Percentiles rank a stretch among this genome's conserved stretches.
phyloP scores from a whole-genome alignment of 2,797 vertebrate genomes.

The Enteromius argenteus region DNA sequence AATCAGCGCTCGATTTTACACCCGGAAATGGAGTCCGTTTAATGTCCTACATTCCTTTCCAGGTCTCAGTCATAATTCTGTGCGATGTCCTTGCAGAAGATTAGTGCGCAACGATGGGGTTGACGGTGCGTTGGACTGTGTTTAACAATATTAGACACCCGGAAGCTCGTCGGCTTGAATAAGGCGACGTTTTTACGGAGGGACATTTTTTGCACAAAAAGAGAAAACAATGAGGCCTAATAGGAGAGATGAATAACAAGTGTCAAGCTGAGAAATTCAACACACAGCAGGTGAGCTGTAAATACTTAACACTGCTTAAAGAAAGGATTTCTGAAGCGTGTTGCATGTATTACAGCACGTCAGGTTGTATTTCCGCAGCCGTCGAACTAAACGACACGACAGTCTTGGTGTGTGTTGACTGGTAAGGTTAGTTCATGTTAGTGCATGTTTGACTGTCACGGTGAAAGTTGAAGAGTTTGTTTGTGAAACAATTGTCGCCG shows the following conservation, averaged over 20 bases:
- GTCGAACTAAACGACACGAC: not conserved
- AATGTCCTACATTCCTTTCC: constrained; percentile 28
- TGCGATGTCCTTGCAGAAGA: constrained; percentile 17
- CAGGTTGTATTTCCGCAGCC: not conserved
- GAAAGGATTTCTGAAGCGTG: not conserved
- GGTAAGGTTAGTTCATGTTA: not conserved
- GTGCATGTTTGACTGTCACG: not conserved
- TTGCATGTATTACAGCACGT: constrained; percentile 1
- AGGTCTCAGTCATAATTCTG: constrained; percentile 24
- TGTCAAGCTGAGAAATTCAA: constrained; percentile 54
- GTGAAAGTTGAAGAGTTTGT: not conserved
- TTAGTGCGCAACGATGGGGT: constrained; percentile 14
- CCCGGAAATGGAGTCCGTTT: constrained; percentile 37
- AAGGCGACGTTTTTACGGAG: constrained; percentile 9
- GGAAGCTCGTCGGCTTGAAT: not conserved
- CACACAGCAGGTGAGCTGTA: constrained; percentile 51
- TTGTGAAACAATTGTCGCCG: not conserved
- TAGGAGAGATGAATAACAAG: constrained; percentile 36
- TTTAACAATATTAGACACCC: not conserved
- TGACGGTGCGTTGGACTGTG: not conserved
- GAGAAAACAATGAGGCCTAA: constrained; percentile 68
- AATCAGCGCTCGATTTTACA: constrained; percentile 12
- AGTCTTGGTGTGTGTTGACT: not conserved
- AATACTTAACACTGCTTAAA: not conserved
- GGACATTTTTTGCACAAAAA: not conserved